Conservation (phyloP, 2,888 invertebrate genomes). For the Nomada fabriciana region DNA sequence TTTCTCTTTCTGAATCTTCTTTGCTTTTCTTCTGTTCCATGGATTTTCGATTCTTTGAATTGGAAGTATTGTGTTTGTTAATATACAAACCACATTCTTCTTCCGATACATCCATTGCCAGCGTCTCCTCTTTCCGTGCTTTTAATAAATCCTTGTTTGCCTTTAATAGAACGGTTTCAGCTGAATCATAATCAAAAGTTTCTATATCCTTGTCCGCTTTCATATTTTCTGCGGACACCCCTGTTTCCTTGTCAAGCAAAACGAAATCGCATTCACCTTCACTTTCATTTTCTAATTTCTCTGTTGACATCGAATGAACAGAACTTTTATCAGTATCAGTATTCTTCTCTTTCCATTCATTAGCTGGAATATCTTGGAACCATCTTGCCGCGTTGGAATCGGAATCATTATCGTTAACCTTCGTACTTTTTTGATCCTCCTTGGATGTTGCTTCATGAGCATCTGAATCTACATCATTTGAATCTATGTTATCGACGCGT, state of each 20-base stretch:
- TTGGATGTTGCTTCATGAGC: not conserved
- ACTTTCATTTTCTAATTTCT: constrained; percentile 60
- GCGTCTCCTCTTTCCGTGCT: not conserved
- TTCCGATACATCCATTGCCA: not conserved
- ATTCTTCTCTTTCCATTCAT: constrained; percentile 70
- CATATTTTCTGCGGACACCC: constrained; percentile 47
- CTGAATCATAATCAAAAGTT: constrained; percentile 69
- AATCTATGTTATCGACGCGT: constrained; percentile 4
- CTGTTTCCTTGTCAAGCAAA: constrained; percentile 62
- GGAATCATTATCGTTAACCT: constrained; percentile 54
- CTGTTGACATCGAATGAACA: constrained; percentile 46
- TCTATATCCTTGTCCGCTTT: constrained; percentile 34
- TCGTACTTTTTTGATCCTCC: constrained; percentile 22
- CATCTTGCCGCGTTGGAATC: constrained; percentile 56
- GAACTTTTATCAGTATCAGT: constrained; percentile 42
- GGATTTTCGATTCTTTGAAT: not conserved
- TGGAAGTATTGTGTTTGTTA: not conserved
- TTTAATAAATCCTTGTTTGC: constrained; percentile 15
- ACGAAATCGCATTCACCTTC: constrained; percentile 67
- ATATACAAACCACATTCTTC: constrained; percentile 18
- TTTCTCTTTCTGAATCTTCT: not conserved
- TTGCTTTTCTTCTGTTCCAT: not conserved
- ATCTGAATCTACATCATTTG: not conserved
- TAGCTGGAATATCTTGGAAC: constrained; percentile 76
- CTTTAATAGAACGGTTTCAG: constrained; percentile 68